Percentiles rank a stretch among this genome's conserved stretches.
Evolutionary conservation across 2,113 vertebrate genomes (phyloP).

Genomic region (Tachysurus vachellii): DNA sequence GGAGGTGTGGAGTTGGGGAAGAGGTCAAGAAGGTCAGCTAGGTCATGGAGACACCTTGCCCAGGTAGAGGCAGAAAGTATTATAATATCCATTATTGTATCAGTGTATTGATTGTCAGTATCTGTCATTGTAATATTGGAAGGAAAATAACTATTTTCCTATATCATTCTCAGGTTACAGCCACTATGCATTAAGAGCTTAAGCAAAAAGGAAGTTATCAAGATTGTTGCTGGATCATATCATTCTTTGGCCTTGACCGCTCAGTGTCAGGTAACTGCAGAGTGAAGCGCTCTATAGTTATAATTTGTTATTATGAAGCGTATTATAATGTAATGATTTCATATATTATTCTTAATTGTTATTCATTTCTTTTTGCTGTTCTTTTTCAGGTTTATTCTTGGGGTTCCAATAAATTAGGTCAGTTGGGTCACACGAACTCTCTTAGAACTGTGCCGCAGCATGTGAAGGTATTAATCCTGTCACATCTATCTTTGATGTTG

Average conservation of each 20-base stretch:
- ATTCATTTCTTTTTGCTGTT: neutral
- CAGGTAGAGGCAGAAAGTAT: conserved; percentile 71
- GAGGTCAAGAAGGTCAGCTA: conserved; percentile 92
- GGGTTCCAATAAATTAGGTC: conserved; percentile 89
- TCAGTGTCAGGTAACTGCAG: conserved; percentile 78
- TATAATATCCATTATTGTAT: neutral
- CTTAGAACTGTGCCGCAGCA: conserved; percentile 87
- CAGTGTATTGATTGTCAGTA: neutral
- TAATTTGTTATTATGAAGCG: neutral
- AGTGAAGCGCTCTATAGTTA: neutral
- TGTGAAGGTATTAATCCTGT: conserved; percentile 74
- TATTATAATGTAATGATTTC: neutral
- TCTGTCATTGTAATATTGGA: neutral
- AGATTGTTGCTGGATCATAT: conserved; percentile 84
- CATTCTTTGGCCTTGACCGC: conserved; percentile 89
- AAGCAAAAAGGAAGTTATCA: conserved; percentile 89
- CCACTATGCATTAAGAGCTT: conserved; percentile 90
- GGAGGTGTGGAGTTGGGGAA: conserved; percentile 98
- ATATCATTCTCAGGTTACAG: conserved; percentile 80
- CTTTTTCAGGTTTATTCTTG: conserved; percentile 87
- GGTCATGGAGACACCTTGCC: conserved; percentile 93
- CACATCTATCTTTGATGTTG: neutral
- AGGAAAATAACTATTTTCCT: neutral
- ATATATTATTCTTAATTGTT: neutral
- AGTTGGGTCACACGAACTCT: conserved; percentile 85